Percentiles rank a stretch among this genome's conserved stretches.
Evolutionary conservation across 2,113 vertebrate species (phyloP).

Genomic region (Speoplatyrhinus poulsoni): DNA sequence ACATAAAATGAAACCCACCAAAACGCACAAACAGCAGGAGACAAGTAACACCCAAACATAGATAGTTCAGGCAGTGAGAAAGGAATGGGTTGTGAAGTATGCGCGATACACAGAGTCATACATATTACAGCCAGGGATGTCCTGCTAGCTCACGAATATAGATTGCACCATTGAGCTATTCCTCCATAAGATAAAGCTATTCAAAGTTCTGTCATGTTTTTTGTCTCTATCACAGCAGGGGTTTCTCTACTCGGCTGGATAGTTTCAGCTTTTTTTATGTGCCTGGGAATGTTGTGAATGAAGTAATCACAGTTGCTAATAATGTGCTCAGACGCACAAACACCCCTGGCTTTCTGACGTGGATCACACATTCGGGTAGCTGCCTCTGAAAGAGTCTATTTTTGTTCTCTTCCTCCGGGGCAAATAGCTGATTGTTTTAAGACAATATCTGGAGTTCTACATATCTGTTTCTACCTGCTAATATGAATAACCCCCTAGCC

Average conservation of each 20-base stretch:
- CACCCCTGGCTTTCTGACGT: constrained; percentile 38
- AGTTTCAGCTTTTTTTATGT: constrained; percentile 15
- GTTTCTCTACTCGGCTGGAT: background rate
- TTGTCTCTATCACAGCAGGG: background rate
- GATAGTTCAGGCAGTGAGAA: constrained; percentile 5
- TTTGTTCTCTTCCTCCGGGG: constrained; percentile 3
- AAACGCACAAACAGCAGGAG: too few relatives aligned
- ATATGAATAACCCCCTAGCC: too few relatives aligned
- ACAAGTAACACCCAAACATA: too few relatives aligned
- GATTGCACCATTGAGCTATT: too few relatives aligned
- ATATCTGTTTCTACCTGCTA: background rate
- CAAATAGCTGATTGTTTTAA: constrained; percentile 13
- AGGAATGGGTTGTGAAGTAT: constrained; percentile 2
- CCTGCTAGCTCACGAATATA: too few relatives aligned
- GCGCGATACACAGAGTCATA: constrained; percentile 3
- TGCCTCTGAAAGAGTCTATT: constrained; percentile 48
- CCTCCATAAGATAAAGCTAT: constrained; percentile 22
- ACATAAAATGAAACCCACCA: too few relatives aligned
- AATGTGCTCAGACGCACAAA: constrained; percentile 3
- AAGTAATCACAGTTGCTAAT: constrained; percentile 24
- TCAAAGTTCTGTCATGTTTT: constrained; percentile 1
- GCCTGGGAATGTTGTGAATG: background rate
- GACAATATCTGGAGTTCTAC: background rate
- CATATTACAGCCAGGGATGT: too few relatives aligned
- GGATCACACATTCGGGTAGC: constrained; percentile 22